Evolutionary conservation across 2,888 invertebrate species (phyloP).

Genomic region (Thymelicus acteon): DNA sequence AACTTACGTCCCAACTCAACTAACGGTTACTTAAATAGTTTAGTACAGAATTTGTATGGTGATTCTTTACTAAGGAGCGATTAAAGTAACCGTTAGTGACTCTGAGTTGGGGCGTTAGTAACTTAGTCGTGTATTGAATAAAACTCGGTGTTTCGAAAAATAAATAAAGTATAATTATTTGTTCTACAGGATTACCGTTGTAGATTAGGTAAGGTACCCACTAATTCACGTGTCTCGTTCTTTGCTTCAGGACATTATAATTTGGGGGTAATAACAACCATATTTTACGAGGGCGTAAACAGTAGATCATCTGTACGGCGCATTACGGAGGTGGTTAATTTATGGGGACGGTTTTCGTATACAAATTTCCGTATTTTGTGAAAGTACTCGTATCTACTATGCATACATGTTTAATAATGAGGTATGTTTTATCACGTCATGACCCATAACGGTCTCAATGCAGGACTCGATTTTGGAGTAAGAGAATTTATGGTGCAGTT

Average conservation of each 20-base stretch:
- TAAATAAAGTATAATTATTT: no score
- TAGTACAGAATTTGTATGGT: no score
- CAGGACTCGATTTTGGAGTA: no score
- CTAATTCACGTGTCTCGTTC: slow-evolving; percentile 37
- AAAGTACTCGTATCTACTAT: slow-evolving; percentile 2
- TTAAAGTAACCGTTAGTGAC: no score
- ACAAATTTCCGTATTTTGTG: slow-evolving; percentile 32
- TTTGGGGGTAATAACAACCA: slow-evolving; percentile 53
- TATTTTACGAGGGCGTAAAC: slow-evolving; percentile 53
- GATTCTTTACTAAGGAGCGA: no score
- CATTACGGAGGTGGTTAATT: slow-evolving; percentile 51
- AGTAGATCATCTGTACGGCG: slow-evolving; percentile 54
- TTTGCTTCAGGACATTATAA: slow-evolving; percentile 50
- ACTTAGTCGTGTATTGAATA: no score
- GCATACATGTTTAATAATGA: slow-evolving; percentile 6
- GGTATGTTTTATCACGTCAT: neutral
- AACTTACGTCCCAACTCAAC: no score
- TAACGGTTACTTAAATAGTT: no score
- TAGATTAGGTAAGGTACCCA: slow-evolving; percentile 19
- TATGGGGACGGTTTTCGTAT: slow-evolving; percentile 40
- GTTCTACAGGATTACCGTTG: neutral
- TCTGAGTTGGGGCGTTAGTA: no score
- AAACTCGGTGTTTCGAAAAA: no score
- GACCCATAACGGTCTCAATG: neutral
- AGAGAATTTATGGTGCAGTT: no score